Percentiles rank a stretch among this genome's conserved stretches.
phyloP scores from a whole-genome alignment of 2,113 vertebrate species.

The Hyperopisus bebe region DNA sequence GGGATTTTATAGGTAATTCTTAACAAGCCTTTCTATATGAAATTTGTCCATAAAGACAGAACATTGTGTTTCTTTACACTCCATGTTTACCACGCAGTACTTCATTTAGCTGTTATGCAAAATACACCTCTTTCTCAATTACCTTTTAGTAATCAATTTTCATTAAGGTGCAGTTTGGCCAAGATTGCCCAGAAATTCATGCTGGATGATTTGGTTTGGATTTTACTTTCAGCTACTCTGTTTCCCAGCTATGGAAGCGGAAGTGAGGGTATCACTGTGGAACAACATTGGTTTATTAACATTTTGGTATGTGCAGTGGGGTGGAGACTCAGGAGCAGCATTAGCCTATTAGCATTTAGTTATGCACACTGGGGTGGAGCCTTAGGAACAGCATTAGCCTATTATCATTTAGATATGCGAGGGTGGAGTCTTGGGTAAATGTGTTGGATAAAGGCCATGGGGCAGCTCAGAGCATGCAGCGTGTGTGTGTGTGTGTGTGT shows the following conservation, averaged over 20 bases:
- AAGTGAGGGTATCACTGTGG: not conserved
- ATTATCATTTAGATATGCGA: not conserved
- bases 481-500: not conserved
- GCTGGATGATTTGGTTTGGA: not conserved
- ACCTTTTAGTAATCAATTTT: not conserved
- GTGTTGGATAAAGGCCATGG: not conserved
- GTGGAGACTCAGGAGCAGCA: not conserved
- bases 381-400: not conserved
- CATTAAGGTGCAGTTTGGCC: not conserved
- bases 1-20: not conserved
- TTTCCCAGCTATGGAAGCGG: not conserved
- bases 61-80: not conserved
- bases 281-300: not conserved
- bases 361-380: not conserved
- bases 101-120: not conserved
- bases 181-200: not conserved
- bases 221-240: not conserved
- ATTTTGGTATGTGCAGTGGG: not conserved
- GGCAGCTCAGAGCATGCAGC: not conserved
- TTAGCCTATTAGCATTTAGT: not conserved
- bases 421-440: not conserved
- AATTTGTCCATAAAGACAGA: not conserved
- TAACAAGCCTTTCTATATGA: not conserved
- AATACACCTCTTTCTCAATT: not conserved
- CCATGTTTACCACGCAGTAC: not conserved